Conservation (phyloP, 2,888 invertebrate genomes). For the Lottia gigantea region DNA sequence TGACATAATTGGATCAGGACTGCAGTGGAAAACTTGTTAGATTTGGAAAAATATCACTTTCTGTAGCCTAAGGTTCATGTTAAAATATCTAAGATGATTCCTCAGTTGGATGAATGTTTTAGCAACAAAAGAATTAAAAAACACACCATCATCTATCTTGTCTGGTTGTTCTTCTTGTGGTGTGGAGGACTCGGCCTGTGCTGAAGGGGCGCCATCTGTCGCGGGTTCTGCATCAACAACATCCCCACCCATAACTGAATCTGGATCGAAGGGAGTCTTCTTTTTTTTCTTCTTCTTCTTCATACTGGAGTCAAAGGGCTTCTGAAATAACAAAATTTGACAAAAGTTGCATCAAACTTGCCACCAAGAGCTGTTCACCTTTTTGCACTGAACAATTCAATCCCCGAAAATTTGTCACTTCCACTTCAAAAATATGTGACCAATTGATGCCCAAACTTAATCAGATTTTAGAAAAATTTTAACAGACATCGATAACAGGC, state of each 20-base stretch:
- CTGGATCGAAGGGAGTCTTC: slow-evolving; percentile 93
- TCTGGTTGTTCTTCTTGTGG: slow-evolving; percentile 64
- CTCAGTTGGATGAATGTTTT: too few relatives aligned
- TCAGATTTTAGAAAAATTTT: too few relatives aligned
- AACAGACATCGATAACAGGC: too few relatives aligned
- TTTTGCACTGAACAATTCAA: not conserved
- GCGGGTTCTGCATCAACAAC: slow-evolving; percentile 33
- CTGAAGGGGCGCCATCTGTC: slow-evolving; percentile 38
- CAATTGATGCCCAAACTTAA: too few relatives aligned
- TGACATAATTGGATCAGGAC: too few relatives aligned
- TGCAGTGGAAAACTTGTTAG: too few relatives aligned
- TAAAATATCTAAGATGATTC: too few relatives aligned
- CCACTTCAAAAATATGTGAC: not conserved
- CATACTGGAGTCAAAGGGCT: slow-evolving; percentile 84
- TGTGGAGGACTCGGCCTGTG: slow-evolving; percentile 36
- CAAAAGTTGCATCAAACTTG: not conserved
- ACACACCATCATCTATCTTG: slow-evolving; percentile 67
- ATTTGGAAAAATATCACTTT: too few relatives aligned
- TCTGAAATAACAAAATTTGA: slow-evolving; percentile 69
- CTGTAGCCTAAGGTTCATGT: too few relatives aligned
- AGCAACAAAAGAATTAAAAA: too few relatives aligned
- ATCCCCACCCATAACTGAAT: slow-evolving; percentile 77
- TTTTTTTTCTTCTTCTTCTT: slow-evolving; percentile 95
- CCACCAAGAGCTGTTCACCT: too few relatives aligned
- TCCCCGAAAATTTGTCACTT: not conserved